Conservation (phyloP, 2,113 vertebrate genomes). For the Nycticryphes semicollaris region DNA sequence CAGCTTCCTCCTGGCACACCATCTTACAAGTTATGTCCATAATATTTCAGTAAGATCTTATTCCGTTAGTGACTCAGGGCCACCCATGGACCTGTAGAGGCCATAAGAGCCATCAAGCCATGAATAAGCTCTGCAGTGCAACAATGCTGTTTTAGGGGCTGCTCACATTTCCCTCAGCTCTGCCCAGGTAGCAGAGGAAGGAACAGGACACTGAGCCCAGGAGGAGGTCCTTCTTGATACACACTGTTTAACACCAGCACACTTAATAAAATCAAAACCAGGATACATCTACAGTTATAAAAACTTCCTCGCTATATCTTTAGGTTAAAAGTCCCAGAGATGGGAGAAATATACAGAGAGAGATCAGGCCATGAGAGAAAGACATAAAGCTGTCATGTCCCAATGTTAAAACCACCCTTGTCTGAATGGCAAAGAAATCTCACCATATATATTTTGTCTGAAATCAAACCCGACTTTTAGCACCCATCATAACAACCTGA, state of each 20-base stretch:
- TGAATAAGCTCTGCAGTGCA: background rate
- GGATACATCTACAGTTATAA: background rate
- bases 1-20: background rate
- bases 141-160: background rate
- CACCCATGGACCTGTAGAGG: background rate
- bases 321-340: background rate
- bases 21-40: background rate
- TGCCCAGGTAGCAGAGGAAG: background rate
- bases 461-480: slow-evolving; percentile 22
- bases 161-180: background rate
- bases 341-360: background rate
- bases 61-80: background rate
- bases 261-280: background rate
- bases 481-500: background rate
- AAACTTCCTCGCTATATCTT: background rate
- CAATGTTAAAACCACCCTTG: background rate
- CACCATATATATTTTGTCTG: background rate
- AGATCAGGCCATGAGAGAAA: background rate
- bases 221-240: too few relatives aligned
- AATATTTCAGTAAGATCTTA: background rate
- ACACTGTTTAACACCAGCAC: background rate
- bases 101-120: background rate
- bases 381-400: background rate
- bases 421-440: background rate
- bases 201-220: background rate